Evolutionary conservation across 2,888 invertebrate genomes (phyloP), one percentile per base, ranked within the genome.

Genomic region (Pterostichus niger): DNA sequence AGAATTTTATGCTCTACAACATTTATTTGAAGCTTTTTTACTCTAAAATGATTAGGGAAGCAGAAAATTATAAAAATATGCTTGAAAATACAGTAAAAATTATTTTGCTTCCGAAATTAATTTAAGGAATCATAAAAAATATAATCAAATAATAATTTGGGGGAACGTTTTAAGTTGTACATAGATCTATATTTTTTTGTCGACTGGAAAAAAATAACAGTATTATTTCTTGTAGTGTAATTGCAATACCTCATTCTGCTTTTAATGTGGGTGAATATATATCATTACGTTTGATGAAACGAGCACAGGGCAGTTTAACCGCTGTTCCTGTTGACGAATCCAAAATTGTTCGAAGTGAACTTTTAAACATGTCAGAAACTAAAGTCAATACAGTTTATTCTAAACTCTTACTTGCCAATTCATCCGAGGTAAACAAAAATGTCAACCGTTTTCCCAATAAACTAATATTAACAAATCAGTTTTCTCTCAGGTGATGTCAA

Each of bases 241-340:
- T 92, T 10, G 91, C 92, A 78, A 89, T 93, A 76, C 90, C 91
- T 46, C 92, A 92, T 85, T 88, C 89, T 76, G 89, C 91, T 5
- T 91, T 92, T 83, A 91, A 91, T 84, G 91, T 93, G 61, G 95
- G 94, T n/a, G 94, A 95, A 85, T 90, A 90, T 24, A 93, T 97
- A 24, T 93, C 92, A 79, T 94, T 99, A 91, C 94, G 95, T 85
- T 91, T 99, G 86, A 98, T 99, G 94, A 88, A 92, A 89, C 87
- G 95, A 87, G 87, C 90, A 85, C 89, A 90, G 87, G 92, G 92
- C 54, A 92, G 92, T 1, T 88, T 93, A 11, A 89, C 92, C 31
- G 92, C 93, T 7, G 90, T 91, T 82, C 93, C 93, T 2, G 92
- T 93, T 2, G 87, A 88, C 52, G 88, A 89, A 76, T 88, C 89